phyloP scores from a whole-genome alignment of 2,113 vertebrate species.

The Scytalopus superciliaris region DNA sequence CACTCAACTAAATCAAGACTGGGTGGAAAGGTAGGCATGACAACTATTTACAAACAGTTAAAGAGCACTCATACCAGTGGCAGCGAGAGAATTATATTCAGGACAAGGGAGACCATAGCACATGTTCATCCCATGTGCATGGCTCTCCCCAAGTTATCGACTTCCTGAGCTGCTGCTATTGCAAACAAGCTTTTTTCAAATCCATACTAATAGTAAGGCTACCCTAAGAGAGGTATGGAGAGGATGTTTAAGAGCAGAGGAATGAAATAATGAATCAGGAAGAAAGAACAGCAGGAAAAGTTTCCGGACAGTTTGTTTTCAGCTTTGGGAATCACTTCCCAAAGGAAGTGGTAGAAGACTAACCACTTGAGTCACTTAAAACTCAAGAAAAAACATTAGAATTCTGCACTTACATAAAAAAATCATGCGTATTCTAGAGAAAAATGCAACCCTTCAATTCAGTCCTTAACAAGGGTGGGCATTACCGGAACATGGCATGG shows the following conservation, averaged over 20 bases:
- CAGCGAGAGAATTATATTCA: neutral
- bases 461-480: neutral
- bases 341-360: slow-evolving; percentile 42
- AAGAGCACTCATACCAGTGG: neutral
- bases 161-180: neutral
- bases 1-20: neutral
- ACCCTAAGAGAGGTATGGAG: neutral
- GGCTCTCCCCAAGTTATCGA: neutral
- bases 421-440: neutral
- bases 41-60: slow-evolving; percentile 22
- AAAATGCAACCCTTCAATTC: neutral
- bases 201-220: neutral
- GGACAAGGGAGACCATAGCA: neutral
- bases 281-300: slow-evolving; percentile 48
- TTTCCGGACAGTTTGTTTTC: slow-evolving; percentile 14
- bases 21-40: slow-evolving; percentile 29
- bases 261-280: neutral
- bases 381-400: neutral
- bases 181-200: neutral
- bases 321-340: slow-evolving; percentile 57
- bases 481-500: neutral
- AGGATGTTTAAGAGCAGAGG: neutral
- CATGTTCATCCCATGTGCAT: neutral
- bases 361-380: neutral
- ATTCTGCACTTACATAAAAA: neutral